A percentile compares a stretch with the other conserved stretches of the same genome.
Conservation (phyloP, 2,797 vertebrate genomes). For the Centroberyx gerrardi region DNA sequence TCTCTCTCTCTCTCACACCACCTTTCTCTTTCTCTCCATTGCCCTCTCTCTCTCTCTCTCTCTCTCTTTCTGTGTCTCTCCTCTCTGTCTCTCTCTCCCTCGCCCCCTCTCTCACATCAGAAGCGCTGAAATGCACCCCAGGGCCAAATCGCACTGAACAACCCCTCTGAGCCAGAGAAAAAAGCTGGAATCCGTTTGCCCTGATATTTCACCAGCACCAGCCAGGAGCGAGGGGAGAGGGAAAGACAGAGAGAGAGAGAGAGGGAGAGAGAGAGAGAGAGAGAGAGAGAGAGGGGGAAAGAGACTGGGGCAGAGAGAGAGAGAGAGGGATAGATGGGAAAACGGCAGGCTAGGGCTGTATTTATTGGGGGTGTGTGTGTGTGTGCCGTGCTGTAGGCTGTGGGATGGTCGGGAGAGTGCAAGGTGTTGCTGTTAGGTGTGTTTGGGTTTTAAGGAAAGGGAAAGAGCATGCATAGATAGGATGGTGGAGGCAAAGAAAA, state of each 20-base stretch:
- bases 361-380: slow-evolving; percentile 83
- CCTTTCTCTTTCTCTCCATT: slow-evolving; percentile 63
- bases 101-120: slow-evolving; percentile 83
- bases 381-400: slow-evolving; percentile 80
- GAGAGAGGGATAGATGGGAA: slow-evolving; percentile 82
- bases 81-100: slow-evolving; percentile 63
- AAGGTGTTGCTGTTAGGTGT: slow-evolving; percentile 84
- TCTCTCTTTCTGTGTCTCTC: slow-evolving; percentile 29
- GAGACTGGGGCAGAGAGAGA: slow-evolving; percentile 80
- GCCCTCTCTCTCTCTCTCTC: slow-evolving; percentile 48
- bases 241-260: slow-evolving; percentile 73
- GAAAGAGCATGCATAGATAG: slow-evolving; percentile 78
- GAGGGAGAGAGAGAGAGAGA: slow-evolving; percentile 58
- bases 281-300: slow-evolving; percentile 65
- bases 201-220: slow-evolving; percentile 89
- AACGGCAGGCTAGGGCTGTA: slow-evolving; percentile 80
- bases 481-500: slow-evolving; percentile 64
- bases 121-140: slow-evolving; percentile 89
- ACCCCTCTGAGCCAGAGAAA: slow-evolving; percentile 87
- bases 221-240: slow-evolving; percentile 84
- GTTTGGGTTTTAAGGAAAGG: slow-evolving; percentile 73
- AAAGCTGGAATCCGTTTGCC: slow-evolving; percentile 89
- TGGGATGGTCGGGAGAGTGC: slow-evolving; percentile 79
- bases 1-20: slow-evolving; percentile 33
- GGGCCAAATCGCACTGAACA: slow-evolving; percentile 90